Percentiles rank a stretch among this genome's conserved stretches.
These are phyloP conservation scores for Notodonta dromedarius DNA, from an alignment of 2,888 invertebrate genomes.

Conservation along the genomic window DNA sequence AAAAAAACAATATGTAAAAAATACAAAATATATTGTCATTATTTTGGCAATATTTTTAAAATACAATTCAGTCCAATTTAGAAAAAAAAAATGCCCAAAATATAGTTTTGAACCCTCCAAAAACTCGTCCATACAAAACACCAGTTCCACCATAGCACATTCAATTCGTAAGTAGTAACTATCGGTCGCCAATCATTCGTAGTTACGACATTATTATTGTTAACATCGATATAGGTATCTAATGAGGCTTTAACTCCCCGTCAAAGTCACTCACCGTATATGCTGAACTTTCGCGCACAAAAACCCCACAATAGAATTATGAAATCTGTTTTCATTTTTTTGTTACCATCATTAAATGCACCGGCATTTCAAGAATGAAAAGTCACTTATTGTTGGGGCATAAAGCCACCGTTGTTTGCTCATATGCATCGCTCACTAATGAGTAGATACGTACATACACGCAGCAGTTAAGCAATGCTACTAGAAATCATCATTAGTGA, in stretches of 20 bases:
- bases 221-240: no score
- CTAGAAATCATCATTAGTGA: slow-evolving; percentile 12
- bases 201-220: no score
- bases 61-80: no score
- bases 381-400: slow-evolving; percentile 17
- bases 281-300: slow-evolving; percentile 7
- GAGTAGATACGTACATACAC: slow-evolving; percentile 12
- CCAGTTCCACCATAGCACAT: no score
- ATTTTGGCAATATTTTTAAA: no score
- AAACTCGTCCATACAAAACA: no score
- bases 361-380: slow-evolving; percentile 7
- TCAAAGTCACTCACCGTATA: background rate
- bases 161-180: no score
- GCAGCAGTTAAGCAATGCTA: slow-evolving; percentile 14
- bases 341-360: slow-evolving; percentile 21
- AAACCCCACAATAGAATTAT: slow-evolving; percentile 10
- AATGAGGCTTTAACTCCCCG: background rate
- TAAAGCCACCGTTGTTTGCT: slow-evolving; percentile 20
- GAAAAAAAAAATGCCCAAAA: no score
- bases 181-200: no score
- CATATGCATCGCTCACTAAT: slow-evolving; percentile 24
- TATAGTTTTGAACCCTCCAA: no score
- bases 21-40: no score
- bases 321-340: slow-evolving; percentile 18
- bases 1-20: no score